phyloP scores from a whole-genome alignment of 2,797 vertebrate genomes.

The Chiloscyllium punctatum region DNA sequence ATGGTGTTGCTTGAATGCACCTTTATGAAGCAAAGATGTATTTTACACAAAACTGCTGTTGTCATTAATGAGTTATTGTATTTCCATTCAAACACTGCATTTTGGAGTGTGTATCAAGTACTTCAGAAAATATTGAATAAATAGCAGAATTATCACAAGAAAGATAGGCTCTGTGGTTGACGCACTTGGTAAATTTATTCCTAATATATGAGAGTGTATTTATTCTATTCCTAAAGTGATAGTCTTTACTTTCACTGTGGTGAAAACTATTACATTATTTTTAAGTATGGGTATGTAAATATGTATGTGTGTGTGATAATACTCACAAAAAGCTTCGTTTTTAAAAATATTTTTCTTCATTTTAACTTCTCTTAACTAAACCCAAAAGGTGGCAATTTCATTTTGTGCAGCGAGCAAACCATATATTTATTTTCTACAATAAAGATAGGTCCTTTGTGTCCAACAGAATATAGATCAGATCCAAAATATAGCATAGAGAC shows the following conservation, averaged over 20 bases:
- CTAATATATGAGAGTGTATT: background rate
- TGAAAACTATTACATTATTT: background rate
- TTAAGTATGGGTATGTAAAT: background rate
- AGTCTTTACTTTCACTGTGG: background rate
- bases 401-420: background rate
- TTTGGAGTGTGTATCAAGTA: background rate
- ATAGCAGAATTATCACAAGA: background rate
- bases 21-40: background rate
- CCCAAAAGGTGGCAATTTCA: background rate
- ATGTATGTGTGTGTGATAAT: background rate
- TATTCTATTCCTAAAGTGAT: background rate
- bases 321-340: background rate
- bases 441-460: background rate
- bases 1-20: background rate
- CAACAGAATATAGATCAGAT: background rate
- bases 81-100: background rate
- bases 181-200: background rate
- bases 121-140: background rate
- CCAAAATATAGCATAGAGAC: background rate
- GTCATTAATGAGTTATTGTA: background rate
- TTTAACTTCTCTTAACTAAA: background rate
- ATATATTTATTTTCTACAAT: background rate
- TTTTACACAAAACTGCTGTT: background rate
- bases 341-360: background rate
- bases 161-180: too few species aligned